phyloP scores from a whole-genome alignment of 2,888 invertebrate species.

The Lymantria dispar region DNA sequence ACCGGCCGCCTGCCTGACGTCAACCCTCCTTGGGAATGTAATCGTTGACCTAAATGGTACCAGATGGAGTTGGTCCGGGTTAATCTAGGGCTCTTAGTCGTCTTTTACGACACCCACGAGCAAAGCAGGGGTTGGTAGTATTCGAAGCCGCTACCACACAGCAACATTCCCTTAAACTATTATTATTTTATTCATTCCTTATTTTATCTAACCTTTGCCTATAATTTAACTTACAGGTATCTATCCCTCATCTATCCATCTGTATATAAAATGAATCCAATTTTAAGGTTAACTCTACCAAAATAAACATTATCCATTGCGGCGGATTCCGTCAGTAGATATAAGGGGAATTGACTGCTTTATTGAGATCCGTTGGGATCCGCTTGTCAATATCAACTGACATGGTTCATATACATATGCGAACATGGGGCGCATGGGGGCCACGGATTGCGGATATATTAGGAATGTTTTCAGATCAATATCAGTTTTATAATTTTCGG shows the following conservation, averaged over 20 bases:
- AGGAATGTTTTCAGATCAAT: neutral
- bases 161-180: no score
- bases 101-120: no score
- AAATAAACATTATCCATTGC: slow-evolving; percentile 11
- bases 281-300: slow-evolving; percentile 1
- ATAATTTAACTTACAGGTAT: no score
- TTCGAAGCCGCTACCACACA: no score
- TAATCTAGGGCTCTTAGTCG: no score
- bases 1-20: no score
- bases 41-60: no score
- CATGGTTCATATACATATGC: slow-evolving; percentile 18
- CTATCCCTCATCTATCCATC: neutral
- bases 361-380: slow-evolving; percentile 23
- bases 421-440: slow-evolving; percentile 3
- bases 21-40: no score
- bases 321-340: slow-evolving; percentile 1
- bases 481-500: neutral
- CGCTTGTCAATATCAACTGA: slow-evolving; percentile 33
- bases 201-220: no score
- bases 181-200: no score
- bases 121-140: no score
- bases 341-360: slow-evolving; percentile 25
- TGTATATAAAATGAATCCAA: neutral
- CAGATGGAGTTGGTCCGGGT: no score
- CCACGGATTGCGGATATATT: slow-evolving; percentile 8